Conservation (phyloP, 2,888 invertebrate genomes). For the Tortricodes alternella region DNA sequence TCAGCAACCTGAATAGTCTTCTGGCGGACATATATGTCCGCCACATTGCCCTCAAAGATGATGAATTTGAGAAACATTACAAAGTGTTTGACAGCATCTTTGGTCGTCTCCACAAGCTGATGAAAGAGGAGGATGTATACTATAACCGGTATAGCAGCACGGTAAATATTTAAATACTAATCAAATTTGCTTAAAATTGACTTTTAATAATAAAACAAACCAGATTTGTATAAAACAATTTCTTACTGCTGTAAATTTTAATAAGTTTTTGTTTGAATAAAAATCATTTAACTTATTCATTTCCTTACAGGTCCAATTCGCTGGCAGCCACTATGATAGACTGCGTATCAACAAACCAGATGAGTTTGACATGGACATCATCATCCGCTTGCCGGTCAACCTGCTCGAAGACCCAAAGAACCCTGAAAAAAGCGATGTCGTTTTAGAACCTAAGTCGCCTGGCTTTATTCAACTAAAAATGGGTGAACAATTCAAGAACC, state of each 20-base stretch:
- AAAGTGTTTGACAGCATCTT: conserved; percentile 57
- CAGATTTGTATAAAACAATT: too few relatives aligned
- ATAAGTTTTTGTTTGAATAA: too few relatives aligned
- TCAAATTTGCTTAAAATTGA: too few relatives aligned
- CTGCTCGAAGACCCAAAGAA: conserved; percentile 42
- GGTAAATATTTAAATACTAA: conserved; percentile 43
- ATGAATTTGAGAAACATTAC: conserved; percentile 56
- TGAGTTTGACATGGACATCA: conserved; percentile 84
- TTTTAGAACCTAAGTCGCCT: conserved; percentile 58
- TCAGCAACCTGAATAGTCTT: conserved; percentile 56
- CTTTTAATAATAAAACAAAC: too few relatives aligned
- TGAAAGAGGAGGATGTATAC: conserved; percentile 63
- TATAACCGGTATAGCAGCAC: conserved; percentile 60
- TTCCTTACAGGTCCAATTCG: conserved; percentile 64
- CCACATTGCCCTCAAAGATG: conserved; percentile 49
- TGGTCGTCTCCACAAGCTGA: conserved; percentile 49
- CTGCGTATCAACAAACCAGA: conserved; percentile 81
- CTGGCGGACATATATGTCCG: conserved; percentile 56
- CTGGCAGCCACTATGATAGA: conserved; percentile 84
- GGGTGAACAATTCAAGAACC: conserved; percentile 56
- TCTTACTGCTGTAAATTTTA: too few relatives aligned
- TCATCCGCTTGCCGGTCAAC: conserved; percentile 75
- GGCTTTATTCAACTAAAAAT: conserved; percentile 73
- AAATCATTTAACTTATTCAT: too few relatives aligned
- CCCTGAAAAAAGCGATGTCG: conserved; percentile 57